Base-by-base conservation (phyloP, 2,797 vertebrate genomes). In the Rhyacichthys aspro region DNA sequence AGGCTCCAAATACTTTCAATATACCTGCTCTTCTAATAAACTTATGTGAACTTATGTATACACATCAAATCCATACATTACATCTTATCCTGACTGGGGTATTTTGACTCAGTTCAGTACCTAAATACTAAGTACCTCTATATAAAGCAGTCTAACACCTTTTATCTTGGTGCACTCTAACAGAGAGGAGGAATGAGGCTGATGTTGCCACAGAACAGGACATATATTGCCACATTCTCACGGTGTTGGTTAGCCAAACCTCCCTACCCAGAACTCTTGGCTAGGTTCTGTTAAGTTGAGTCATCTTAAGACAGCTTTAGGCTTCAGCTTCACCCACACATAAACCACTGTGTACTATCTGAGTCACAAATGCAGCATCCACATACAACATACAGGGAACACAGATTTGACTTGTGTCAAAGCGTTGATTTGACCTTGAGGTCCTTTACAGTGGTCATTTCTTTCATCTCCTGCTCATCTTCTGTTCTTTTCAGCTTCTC, bases 191-290 rank as follows among this genome's bases (percentile, higher is more conserved):
- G 55, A 73, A 43, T 12, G 14, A 79, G 68, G 59, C 63, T 49
- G 56, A 72, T 2, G 11, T 64, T 79, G 81, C 86, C 88, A 79
- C 87, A 88, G 83, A 83, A 86, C 74, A 81, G 81, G 72, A 86
- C 83, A 82, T 50, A 60, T 47, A 50, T 77, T 78, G 78, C 84
- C 88, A 86, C 80, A 88, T 84, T 86, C 86, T 81, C 88, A 88
- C 79, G 57, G 76, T 82, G 73, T 86, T 86, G 84, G 84, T 88
- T 88, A 89, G 82, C 82, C 79, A 85, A 86, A 85, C 70, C 79
- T 86, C 72, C 28, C 61, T 91, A 89, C 88, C 80, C 76, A 91
- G 90, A 92, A 91, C 70, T 72, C 70, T 72, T 89, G 76, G 84
- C 70, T 76, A 70, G 78, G 59, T 90, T 90, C 90, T 90, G 73